Evolutionary conservation across 1,140 invertebrate genomes (phyloP).

Genomic region (Pectinophora gossypiella): DNA sequence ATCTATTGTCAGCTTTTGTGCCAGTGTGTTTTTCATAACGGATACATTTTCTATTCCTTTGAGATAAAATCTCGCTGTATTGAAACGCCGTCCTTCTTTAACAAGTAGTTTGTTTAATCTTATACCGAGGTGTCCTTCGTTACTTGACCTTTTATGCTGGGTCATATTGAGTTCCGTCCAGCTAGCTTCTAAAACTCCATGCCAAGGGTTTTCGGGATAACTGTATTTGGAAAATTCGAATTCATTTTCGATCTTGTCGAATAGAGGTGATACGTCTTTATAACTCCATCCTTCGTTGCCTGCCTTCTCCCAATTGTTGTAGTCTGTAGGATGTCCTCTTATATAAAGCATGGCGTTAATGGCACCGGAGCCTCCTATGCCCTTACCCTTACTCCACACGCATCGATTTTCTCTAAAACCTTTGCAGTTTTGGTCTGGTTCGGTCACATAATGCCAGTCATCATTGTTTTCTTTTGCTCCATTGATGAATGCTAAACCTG

Average conservation of each 20-base stretch:
- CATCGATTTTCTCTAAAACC: constrained; percentile 72
- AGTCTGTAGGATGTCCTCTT: constrained; percentile 81
- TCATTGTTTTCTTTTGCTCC: constrained; percentile 55
- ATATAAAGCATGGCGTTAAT: constrained; percentile 91
- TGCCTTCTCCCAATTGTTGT: constrained; percentile 78
- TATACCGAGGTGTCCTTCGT: constrained; percentile 62
- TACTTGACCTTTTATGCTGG: constrained; percentile 32
- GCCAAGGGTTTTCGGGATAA: constrained; percentile 32
- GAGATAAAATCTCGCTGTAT: constrained; percentile 78
- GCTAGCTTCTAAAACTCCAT: constrained; percentile 51
- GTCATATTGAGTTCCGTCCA: constrained; percentile 41
- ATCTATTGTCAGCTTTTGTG: constrained; percentile 47
- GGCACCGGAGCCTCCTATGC: constrained; percentile 84
- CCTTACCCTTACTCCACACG: constrained; percentile 82
- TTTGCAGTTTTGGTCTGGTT: constrained; percentile 77
- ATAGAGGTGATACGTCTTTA: constrained; percentile 79
- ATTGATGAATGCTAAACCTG: constrained; percentile 68
- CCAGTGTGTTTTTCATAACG: constrained; percentile 61
- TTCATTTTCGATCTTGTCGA: constrained; percentile 63
- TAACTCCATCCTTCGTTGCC: constrained; percentile 80
- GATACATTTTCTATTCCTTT: constrained; percentile 77
- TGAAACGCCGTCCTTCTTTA: constrained; percentile 77
- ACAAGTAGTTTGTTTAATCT: constrained; percentile 49
- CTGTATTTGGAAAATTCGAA: constrained; percentile 27
- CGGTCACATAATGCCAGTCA: constrained; percentile 83